phyloP scores from a whole-genome alignment of 2,888 invertebrate genomes.

The Athrips mouffetella region DNA sequence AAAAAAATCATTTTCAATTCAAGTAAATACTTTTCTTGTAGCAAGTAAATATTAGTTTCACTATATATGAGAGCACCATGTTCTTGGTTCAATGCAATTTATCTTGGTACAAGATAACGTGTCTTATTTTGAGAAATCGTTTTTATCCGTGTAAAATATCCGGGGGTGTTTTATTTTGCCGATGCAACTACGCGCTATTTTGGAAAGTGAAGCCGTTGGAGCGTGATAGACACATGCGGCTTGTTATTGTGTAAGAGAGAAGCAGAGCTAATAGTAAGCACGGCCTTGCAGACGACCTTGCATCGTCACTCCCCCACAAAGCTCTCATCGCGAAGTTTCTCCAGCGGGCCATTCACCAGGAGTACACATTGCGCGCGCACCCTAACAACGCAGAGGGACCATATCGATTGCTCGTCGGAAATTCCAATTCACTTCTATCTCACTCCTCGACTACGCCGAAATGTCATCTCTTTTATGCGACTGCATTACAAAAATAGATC shows the following conservation, averaged over 20 bases:
- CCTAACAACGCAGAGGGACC: constrained; percentile 45
- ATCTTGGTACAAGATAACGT: too few relatives aligned
- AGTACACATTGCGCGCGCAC: constrained; percentile 66
- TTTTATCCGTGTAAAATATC: too few relatives aligned
- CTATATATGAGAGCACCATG: too few relatives aligned
- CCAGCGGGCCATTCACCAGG: constrained; percentile 67
- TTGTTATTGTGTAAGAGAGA: constrained; percentile 44
- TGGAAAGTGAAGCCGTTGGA: constrained; percentile 57
- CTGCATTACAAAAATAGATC: constrained; percentile 33
- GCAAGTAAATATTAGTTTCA: too few relatives aligned
- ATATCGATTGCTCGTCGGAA: constrained; percentile 59
- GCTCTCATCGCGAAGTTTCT: constrained; percentile 51
- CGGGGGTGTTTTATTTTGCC: constrained; percentile 50
- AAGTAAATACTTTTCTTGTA: too few relatives aligned
- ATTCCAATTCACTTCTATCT: constrained; percentile 49
- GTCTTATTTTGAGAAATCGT: too few relatives aligned
- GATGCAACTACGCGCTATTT: constrained; percentile 56
- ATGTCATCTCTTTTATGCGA: constrained; percentile 31
- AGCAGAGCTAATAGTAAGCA: constrained; percentile 53
- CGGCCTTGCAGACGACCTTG: constrained; percentile 70
- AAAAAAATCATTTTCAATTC: too few relatives aligned
- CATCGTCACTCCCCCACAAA: constrained; percentile 42
- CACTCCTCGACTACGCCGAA: constrained; percentile 34
- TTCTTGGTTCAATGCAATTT: too few relatives aligned
- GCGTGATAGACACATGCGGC: constrained; percentile 31